Base-by-base conservation (phyloP, 2,113 vertebrate genomes). In the Bos indicus region DNA sequence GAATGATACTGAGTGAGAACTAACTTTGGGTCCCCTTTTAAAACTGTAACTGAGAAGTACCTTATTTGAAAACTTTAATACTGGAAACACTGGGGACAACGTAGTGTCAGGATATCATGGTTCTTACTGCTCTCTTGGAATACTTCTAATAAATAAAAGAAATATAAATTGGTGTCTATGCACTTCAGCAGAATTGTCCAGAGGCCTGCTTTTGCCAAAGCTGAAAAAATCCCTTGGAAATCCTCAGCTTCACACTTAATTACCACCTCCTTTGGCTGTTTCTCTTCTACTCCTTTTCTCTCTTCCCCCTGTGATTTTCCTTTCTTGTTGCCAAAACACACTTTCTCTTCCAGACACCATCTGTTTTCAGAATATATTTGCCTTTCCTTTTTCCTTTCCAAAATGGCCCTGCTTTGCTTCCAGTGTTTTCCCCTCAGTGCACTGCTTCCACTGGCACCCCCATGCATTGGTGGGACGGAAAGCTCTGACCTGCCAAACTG, bases 261-360 rank as follows among this genome's bases (percentile, higher is more conserved):
- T 98, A 98, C 92, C 64, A 82, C 98, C 19, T 96, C 83, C 95
- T 94, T 89, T 54, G 83, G 82, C 91, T 91, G 91, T 86, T 97
- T 96, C 82, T 97, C 87, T 95, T 96, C 81, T 56, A 77, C 71
- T 96, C 60, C 56, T 84, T 97, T 84, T 83, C 85, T 94, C 26
- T 62, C 84, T 51, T 82, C 30, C 78, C 95, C 82, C 95, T 96
- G 97, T 91, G 97, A 81, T 91, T 60, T 96, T 97, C 89, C 77
- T 71, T 94, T 89, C 86, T 93, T 81, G 91, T 96, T 97, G 96
- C 93, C 96, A 97, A 98, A 95, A 94, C 91, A 97, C 43, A 82
- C 89, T 80, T 89, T 98, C 96, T 97, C 92, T 96, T 97, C 91
- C 57, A 98, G 98, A 98, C 23, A 52, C 98, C 98, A 98, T 98